Conservation (phyloP, 2,888 invertebrate genomes). For the Nephrotoma flavescens region DNA sequence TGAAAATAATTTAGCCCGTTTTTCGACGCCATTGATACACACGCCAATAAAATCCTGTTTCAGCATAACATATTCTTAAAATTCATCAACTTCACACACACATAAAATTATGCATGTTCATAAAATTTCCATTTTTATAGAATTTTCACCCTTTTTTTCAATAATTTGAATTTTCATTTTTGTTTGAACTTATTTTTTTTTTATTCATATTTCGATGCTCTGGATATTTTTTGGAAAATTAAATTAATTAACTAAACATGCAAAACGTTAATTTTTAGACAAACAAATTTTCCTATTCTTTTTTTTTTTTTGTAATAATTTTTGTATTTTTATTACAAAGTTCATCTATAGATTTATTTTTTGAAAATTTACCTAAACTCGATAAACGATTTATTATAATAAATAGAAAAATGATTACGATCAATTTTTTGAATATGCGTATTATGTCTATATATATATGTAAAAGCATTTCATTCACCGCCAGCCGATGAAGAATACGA, state of each 20-base stretch:
- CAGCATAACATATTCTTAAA: neutral
- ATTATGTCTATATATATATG: neutral
- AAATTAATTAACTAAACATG: neutral
- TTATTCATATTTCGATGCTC: neutral
- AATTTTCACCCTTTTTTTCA: neutral
- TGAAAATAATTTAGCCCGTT: too few relatives aligned
- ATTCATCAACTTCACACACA: neutral
- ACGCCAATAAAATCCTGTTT: neutral
- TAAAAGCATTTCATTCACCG: neutral
- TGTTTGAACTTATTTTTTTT: neutral
- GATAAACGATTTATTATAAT: neutral
- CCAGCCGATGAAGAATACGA: constrained; percentile 1
- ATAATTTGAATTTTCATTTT: neutral
- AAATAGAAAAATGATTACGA: neutral
- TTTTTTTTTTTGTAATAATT: neutral
- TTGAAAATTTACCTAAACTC: neutral
- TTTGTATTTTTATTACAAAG: neutral
- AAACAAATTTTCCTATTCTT: neutral
- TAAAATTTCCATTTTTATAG: neutral
- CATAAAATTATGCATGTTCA: neutral
- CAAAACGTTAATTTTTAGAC: neutral
- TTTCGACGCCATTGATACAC: too few relatives aligned
- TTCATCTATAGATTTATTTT: neutral
- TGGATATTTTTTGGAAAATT: neutral
- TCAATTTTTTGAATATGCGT: neutral